These are phyloP conservation scores for Eulacestoma nigropectus DNA, from an alignment of 2,113 vertebrate species.

Conservation along the genomic window DNA sequence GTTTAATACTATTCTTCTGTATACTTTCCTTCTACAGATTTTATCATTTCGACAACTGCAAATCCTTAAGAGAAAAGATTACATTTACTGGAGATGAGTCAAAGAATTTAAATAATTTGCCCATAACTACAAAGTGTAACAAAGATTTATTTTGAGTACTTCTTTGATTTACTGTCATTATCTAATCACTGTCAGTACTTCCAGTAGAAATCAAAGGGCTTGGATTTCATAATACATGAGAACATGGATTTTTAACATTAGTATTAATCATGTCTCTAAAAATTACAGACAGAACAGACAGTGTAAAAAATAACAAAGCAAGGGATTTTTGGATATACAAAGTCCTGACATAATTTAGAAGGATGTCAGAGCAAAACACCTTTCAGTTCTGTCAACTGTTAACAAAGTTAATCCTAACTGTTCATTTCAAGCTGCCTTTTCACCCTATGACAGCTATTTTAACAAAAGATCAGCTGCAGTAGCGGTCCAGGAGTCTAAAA, in stretches of 20 bases:
- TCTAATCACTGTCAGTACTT: neutral
- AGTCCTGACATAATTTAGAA: neutral
- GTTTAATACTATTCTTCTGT: neutral
- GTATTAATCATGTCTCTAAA: neutral
- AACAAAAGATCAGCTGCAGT: neutral
- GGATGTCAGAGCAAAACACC: neutral
- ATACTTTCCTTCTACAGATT: neutral
- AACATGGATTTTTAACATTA: neutral
- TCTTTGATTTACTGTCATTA: neutral
- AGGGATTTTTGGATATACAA: neutral
- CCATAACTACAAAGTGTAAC: neutral
- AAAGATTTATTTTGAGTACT: neutral
- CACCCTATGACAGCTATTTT: neutral
- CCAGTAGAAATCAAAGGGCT: neutral
- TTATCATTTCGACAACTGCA: neutral
- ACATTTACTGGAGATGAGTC: neutral
- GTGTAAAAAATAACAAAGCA: neutral
- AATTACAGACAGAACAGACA: neutral
- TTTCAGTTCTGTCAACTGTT: neutral
- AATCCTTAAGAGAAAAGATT: neutral
- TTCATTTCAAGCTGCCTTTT: neutral
- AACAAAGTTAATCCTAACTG: neutral
- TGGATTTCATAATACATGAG: neutral
- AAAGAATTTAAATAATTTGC: neutral
- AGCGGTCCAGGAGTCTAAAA: neutral